Evolutionary conservation across 2,888 invertebrate species (phyloP), one percentile per base, ranked within the genome.

Genomic region (Apotomis turbidana): DNA sequence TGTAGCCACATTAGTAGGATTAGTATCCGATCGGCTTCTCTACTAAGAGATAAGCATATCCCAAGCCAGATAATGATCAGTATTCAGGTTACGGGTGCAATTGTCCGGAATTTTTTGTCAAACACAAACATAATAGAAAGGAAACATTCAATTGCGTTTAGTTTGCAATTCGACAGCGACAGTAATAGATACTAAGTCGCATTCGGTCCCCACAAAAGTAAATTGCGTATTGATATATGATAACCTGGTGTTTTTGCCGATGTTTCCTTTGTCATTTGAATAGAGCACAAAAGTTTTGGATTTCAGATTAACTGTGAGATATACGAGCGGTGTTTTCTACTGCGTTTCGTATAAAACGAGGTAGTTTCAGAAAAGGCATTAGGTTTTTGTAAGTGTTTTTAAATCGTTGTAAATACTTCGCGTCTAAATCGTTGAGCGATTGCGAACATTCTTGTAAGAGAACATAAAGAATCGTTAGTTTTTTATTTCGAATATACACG

Each of bases 101-200:
- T 93, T 90, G 91, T 92, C 83, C 85, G 85, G 79, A 81, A 80
- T 87, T 85, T 85, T 89, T 91, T 88, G 81, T 85, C 77, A 74
- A 76, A 79, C 76, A 77, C 74, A 80, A 79, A 76, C 78, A 85
- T 86, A 87, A 87, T 86, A 79, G 79, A 79, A 81, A 75, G 77
- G 78, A 87, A 87, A 88, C 85, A 91, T 93, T 86, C 90, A 86
- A 91, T 91, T 91, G 90, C 90, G 85, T 90, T 92, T 90, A 87
- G 86, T 82, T 78, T 85, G 86, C 89, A 88, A 90, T 91, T 88
- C 84, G 81, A 82, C 77, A 81, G 79, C 81, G 80, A 82, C 85
- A 87, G 89, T 88, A 86, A 91, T 80, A 89, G 88, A 91, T 90
- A 91, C 85, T 81, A 81, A 84, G 87, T 88, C 85, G 84, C 84